These are phyloP conservation scores for Drosophila ironensis DNA, from an alignment of 1,140 invertebrate genomes.

Conservation along the genomic window DNA sequence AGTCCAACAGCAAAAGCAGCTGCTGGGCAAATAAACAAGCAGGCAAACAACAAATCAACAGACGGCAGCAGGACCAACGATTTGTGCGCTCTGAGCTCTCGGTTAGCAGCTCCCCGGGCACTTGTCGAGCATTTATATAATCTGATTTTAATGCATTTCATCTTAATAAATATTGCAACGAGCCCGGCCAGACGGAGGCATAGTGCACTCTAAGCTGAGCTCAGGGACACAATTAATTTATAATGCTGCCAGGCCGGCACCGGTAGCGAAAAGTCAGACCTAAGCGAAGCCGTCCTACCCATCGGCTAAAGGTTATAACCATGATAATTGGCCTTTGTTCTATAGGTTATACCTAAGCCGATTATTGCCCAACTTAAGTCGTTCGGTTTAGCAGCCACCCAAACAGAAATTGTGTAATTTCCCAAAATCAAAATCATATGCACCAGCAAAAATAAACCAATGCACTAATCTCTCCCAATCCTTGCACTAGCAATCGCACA, in stretches of 20 bases:
- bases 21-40: slow-evolving; percentile 1
- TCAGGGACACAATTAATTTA: slow-evolving; percentile 37
- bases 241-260: slow-evolving; percentile 34
- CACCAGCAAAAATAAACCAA: not conserved
- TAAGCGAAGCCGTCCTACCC: not conserved
- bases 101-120: slow-evolving; percentile 23
- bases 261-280: slow-evolving; percentile 48
- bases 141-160: slow-evolving; percentile 63
- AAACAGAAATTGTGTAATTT: slow-evolving; percentile 41
- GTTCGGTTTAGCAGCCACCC: slow-evolving; percentile 33
- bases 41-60: slow-evolving; percentile 15
- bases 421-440: slow-evolving; percentile 31
- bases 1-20: slow-evolving; percentile 23
- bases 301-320: slow-evolving; percentile 1
- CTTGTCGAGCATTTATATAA: slow-evolving; percentile 66
- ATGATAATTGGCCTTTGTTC: slow-evolving; percentile 24
- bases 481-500: not conserved
- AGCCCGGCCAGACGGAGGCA: not conserved
- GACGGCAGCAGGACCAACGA: not conserved
- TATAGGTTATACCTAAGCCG: slow-evolving; percentile 52
- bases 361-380: slow-evolving; percentile 54
- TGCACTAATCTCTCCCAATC: not conserved
- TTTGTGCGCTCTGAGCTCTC: slow-evolving; percentile 2
- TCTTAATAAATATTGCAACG: slow-evolving; percentile 67
- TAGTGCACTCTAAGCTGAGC: not conserved